A percentile compares a stretch with the other conserved stretches of the same genome.
Conservation (phyloP, 2,888 invertebrate species). For the Lasioglossum oenotherae region DNA sequence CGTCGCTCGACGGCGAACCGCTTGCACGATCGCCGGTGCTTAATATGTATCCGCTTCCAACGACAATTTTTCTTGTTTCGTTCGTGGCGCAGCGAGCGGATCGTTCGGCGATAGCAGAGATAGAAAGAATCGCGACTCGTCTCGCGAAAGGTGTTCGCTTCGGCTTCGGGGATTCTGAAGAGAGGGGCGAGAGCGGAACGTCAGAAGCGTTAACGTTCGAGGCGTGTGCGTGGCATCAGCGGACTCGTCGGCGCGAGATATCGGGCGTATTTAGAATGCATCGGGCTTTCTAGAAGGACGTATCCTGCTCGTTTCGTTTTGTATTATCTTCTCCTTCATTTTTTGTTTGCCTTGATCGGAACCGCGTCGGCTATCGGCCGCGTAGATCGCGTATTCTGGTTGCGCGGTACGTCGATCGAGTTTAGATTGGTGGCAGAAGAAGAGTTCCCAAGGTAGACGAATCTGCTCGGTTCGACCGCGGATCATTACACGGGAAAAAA, state of each 20-base stretch:
- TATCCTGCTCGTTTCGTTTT: slow-evolving; percentile 27
- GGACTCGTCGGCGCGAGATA: slow-evolving; percentile 68
- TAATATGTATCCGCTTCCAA: neutral
- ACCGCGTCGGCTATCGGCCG: slow-evolving; percentile 55
- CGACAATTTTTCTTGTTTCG: neutral
- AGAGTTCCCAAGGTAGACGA: slow-evolving; percentile 35
- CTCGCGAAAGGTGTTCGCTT: neutral
- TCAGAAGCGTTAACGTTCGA: slow-evolving; percentile 1
- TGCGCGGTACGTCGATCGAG: slow-evolving; percentile 53
- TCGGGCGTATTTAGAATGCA: slow-evolving; percentile 76
- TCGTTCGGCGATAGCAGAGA: neutral
- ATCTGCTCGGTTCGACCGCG: slow-evolving; percentile 1
- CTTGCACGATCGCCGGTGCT: neutral
- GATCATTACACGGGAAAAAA: too few species aligned
- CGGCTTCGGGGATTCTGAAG: neutral
- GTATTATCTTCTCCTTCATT: neutral
- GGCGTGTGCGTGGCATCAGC: slow-evolving; percentile 39
- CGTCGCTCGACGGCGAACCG: too few species aligned
- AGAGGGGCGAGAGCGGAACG: neutral
- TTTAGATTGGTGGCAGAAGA: slow-evolving; percentile 45
- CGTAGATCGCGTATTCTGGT: slow-evolving; percentile 63
- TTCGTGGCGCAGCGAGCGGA: neutral
- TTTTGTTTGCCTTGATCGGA: slow-evolving; percentile 40
- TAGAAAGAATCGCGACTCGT: neutral
- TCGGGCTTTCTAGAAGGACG: slow-evolving; percentile 72